Base-by-base conservation (phyloP, 64 coral and sea anemone genomes). In the Pachyseris speciosa region DNA sequence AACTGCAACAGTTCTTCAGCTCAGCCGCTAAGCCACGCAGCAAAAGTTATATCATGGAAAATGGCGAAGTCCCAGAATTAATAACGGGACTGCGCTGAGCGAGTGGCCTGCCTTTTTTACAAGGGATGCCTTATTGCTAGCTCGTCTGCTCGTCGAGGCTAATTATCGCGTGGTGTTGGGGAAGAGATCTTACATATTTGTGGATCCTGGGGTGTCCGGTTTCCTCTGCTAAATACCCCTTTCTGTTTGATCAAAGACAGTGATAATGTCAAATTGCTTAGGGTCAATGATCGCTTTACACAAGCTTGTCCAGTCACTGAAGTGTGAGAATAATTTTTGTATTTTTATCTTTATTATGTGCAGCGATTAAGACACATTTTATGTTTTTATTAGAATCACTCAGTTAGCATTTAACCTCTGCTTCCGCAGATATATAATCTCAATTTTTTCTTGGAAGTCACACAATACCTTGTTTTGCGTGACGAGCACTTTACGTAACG, bases 131-230 rank as follows among this genome's bases (percentile, higher is more conserved):
- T 57, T 0, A 20, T 30, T 2, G 48, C 29, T 61, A 22, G 37
- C 15, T 80, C 75, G 75, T 10, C 42, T 0, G 20, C n/a, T n/a
- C 30, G 66, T 13, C 32, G 25, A 47, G 13, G 22, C 52, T 20
- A 69, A 45, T 28, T 31, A 75, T 80, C 75, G 75, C 75, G 70
- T 47, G 70, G n/a, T 44, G 7, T 37, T 80, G 49, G 75, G 31
- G 59, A 32, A 80, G 49, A 61, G 77, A 16, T 40, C 1, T 81
- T 25, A 7, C 77, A 60, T 81, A 37, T 60, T 81, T 81, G 36
- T 32, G 17, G 53, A 63, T 63, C 49, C 26, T 6, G 2, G 20
- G 53, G 77, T 81, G 55, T 81, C 77, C 15, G 15, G 53, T 81
- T 81, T 37, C 33, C 19, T 40, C 20, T 22, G 17, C 17, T 36